Percentiles rank a stretch among this genome's conserved stretches.
Evolutionary conservation across 1,140 invertebrate species (phyloP).

Genomic region (Drosophila nebulosa): DNA sequence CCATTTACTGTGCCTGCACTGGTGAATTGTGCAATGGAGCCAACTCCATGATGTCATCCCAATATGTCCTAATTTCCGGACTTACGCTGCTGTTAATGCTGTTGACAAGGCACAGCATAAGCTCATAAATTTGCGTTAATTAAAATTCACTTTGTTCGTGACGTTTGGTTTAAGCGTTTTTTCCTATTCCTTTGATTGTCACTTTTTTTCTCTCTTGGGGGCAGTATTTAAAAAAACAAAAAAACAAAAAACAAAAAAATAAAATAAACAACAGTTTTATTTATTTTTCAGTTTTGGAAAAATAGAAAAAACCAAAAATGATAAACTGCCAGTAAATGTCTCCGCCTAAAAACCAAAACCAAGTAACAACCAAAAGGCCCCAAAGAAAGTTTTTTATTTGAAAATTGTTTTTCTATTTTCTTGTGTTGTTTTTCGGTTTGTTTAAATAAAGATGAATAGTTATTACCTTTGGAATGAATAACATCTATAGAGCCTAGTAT

Average conservation of each 20-base stretch:
- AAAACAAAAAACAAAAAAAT: too few relatives aligned
- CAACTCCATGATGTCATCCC: slow-evolving; percentile 33
- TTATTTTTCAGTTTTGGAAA: slow-evolving; percentile 28
- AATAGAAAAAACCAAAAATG: slow-evolving; percentile 48
- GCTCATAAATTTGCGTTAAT: slow-evolving; percentile 61
- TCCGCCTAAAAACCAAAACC: slow-evolving; percentile 56
- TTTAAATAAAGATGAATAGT: background rate
- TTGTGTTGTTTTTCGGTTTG: background rate
- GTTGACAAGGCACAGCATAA: slow-evolving; percentile 61
- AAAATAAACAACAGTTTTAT: background rate
- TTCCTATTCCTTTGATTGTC: slow-evolving; percentile 5
- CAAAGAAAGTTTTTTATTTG: background rate
- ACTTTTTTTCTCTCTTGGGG: slow-evolving; percentile 27
- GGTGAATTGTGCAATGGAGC: slow-evolving; percentile 87
- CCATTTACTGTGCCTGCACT: slow-evolving; percentile 88
- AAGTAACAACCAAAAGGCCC: background rate
- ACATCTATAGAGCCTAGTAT: slow-evolving; percentile 52
- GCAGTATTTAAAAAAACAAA: slow-evolving; percentile 48
- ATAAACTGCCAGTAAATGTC: slow-evolving; percentile 76
- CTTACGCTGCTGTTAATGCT: slow-evolving; percentile 49
- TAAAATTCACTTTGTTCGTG: background rate
- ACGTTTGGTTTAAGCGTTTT: slow-evolving; percentile 1
- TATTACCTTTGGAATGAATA: slow-evolving; percentile 28
- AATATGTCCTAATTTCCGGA: slow-evolving; percentile 28
- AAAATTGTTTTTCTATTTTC: background rate